Conservation (phyloP, 2,888 invertebrate species). For the Thysanoteuthis rhombus region DNA sequence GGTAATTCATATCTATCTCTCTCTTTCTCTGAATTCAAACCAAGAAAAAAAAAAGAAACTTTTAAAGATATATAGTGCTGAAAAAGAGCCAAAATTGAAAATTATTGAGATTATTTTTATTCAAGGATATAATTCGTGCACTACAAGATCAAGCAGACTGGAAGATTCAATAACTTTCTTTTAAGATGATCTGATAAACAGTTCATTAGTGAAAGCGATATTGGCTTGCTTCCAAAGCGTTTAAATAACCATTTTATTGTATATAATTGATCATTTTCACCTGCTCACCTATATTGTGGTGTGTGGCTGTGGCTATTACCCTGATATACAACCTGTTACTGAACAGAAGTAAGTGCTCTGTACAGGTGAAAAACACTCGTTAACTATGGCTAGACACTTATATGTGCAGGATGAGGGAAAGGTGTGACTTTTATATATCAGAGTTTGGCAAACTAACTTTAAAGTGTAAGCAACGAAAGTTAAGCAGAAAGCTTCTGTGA, state of each 20-base stretch:
- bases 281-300: not conserved
- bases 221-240: not conserved
- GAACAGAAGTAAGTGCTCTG: no score
- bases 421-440: no score
- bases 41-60: not conserved
- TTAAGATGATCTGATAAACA: slow-evolving; percentile 1
- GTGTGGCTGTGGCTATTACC: no score
- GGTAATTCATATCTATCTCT: not conserved
- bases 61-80: not conserved
- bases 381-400: no score
- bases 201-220: not conserved
- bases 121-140: not conserved
- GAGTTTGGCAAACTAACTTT: no score
- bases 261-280: slow-evolving; percentile 12
- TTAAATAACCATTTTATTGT: not conserved
- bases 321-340: no score
- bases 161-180: not conserved
- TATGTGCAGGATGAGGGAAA: no score
- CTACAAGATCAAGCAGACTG: not conserved
- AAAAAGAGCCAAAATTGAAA: not conserved
- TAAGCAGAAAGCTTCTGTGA: no score
- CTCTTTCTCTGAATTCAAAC: not conserved
- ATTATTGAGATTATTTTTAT: not conserved
- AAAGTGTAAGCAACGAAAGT: no score
- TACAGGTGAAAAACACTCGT: no score